phyloP scores from a whole-genome alignment of 2,888 invertebrate species.

The Drosophila niveifrons region DNA sequence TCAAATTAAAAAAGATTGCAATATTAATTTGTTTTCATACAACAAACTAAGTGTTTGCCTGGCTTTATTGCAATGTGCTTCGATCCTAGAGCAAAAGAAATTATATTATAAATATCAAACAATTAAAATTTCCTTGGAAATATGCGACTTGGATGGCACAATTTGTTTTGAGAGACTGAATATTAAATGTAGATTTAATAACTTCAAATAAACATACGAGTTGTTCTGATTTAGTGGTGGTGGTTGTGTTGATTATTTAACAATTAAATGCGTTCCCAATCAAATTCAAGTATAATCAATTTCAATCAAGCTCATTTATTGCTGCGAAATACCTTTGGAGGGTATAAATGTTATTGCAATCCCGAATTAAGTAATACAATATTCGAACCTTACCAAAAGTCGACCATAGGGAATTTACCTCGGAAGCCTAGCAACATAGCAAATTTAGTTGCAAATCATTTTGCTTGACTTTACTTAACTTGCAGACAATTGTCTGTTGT shows the following conservation, averaged over 20 bases:
- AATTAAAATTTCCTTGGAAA: no score
- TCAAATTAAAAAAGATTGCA: constrained; percentile 20
- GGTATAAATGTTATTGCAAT: constrained; percentile 6
- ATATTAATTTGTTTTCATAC: constrained; percentile 2
- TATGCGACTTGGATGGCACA: no score
- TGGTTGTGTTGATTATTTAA: no score
- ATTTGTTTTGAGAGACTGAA: no score
- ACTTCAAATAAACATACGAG: no score
- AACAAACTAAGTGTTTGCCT: constrained; percentile 6
- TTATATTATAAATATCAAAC: neutral
- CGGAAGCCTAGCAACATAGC: constrained; percentile 48
- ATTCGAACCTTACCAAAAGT: constrained; percentile 7
- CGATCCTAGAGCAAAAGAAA: neutral
- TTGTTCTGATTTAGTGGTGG: no score
- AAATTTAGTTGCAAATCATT: constrained; percentile 35
- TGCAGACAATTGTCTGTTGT: constrained; percentile 23
- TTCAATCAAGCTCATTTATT: neutral
- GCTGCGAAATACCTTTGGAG: neutral
- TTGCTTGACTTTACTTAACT: constrained; percentile 27
- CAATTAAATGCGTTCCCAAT: neutral
- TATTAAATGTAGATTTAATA: no score
- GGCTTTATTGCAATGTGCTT: neutral
- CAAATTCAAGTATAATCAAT: no score
- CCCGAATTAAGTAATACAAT: neutral
- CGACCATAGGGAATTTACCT: constrained; percentile 24